Base-by-base conservation (phyloP, 2,113 vertebrate genomes). In the Sebastes schlegelii region DNA sequence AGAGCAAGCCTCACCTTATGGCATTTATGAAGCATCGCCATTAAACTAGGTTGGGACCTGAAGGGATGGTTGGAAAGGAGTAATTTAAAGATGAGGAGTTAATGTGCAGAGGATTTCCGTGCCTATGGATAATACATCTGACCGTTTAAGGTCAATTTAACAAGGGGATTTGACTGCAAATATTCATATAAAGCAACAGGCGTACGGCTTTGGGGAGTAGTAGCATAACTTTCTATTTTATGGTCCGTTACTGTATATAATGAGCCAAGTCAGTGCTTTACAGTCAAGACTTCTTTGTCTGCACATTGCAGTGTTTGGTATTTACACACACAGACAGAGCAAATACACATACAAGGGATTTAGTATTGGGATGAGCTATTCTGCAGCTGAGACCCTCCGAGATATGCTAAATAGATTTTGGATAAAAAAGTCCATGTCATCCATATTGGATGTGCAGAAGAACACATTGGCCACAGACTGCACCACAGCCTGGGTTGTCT, bases 381-480 rank as follows among this genome's bases (percentile, higher is more conserved):
- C 42, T 42, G 13, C 8, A 57, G 10, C 64, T 58, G 14, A 66
- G 17, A 79, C 23, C 23, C 13, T 55, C 34, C n/a, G 43, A 62
- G 69, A 68, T 72, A 45, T 43, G 49, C 10, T 10, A n/a, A 49
- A 74, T 58, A 40, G 6, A 68, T 60, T 64, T 26, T 34, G 8
- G 4, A 9, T 17, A 21, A 60, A 34, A 45, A 58, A 54, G 60
- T 82, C 12, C 0, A 19, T 48, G 16, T 49, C 48, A 42, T 66
- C 67, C 14, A 21, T 23, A 52, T 17, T 72, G 49, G 16, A 63
- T 16, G 2, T 49, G 61, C 61, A 77, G 68, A 74, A 52, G 17
- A 69, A 80, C 48, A 82, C 65, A 62, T 63, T 40, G 23, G 46
- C 49, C 70, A 75, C 55, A 66, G 26, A 68, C 34, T 23, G 45